Evolutionary conservation across 2,797 vertebrate species (phyloP), one percentile per base, ranked within the genome.

Genomic region (Rachycentron canadum): DNA sequence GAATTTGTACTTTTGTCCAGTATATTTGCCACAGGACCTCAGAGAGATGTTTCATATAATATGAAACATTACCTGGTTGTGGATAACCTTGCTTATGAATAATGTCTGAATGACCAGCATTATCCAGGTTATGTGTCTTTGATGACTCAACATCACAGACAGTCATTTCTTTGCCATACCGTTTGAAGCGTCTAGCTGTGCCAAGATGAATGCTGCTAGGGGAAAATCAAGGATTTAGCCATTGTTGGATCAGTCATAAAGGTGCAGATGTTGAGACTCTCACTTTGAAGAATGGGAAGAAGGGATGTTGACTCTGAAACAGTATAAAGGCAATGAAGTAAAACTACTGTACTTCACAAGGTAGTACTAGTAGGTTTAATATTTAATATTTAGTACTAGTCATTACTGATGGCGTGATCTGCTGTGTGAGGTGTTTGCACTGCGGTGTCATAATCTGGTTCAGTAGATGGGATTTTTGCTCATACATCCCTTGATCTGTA

Each of bases 361-460:
- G 19, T 16, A 17, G 47, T n/a, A 19, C 21, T 47, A 47, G 3
- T 14, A 16, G 38, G 25, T 32, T 4, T 26, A 1, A 50, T 28
- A 30, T 58, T 53, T 49, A 32, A 7, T 32, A 7, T 36, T 47
- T 57, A 49, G 40, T 19, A 14, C 3, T n/a, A 12, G 32, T 0
- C 6, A 3, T 57, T 32, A 21, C 32, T 53, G 23, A 26, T 11
- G n/a, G 43, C 19, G 47, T 21, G 30, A 4, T 36, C 41, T 66
- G 26, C 45, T 55, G 1, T 30, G 9, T 30, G 36, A 60, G 0
- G 36, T 38, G 38, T 38, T 50, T 2, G 17, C 28, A 34, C 9
- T 5, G 19, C 8, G 17, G 11, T 23, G 30, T 79, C 58, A 32
- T 28, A 32, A 67, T 40, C 38, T 62, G 69, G 69, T 43, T 66